Conservation (phyloP, 2,888 invertebrate species). For the Unio pictorum region DNA sequence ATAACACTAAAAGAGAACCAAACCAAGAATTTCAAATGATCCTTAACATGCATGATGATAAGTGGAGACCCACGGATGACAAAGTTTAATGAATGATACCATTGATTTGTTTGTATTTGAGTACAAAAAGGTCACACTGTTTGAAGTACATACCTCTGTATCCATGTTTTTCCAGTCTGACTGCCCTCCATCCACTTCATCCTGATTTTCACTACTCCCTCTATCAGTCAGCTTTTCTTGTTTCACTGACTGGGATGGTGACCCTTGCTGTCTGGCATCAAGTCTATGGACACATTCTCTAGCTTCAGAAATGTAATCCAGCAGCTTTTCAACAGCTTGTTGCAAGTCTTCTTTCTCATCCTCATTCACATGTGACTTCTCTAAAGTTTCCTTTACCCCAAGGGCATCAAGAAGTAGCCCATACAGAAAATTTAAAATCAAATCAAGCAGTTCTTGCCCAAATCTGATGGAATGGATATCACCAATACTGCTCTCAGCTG, state of each 20-base stretch:
- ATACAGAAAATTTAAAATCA: constrained; percentile 58
- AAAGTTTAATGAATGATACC: too few species aligned
- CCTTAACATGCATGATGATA: too few species aligned
- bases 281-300: constrained; percentile 32
- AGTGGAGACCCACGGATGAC: too few species aligned
- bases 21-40: too few species aligned
- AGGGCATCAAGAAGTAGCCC: constrained; percentile 50
- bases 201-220: background rate
- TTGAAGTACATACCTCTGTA: constrained; percentile 19
- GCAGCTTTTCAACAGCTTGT: constrained; percentile 37
- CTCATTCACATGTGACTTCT: constrained; percentile 12
- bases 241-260: constrained; percentile 15
- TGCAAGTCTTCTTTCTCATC: constrained; percentile 36
- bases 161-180: constrained; percentile 27
- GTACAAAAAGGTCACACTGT: too few species aligned
- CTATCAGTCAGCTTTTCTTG: background rate
- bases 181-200: constrained; percentile 1
- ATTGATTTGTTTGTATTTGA: too few species aligned
- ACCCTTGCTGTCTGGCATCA: constrained; percentile 8
- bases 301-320: constrained; percentile 43
- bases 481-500: constrained; percentile 42
- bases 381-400: constrained; percentile 22
- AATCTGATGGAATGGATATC: constrained; percentile 55
- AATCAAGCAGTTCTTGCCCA: constrained; percentile 54
- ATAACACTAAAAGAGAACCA: too few species aligned